Percentiles rank a stretch among this genome's conserved stretches.
Evolutionary conservation across 2,113 vertebrate genomes (phyloP).

Genomic region (Lagopus leucura): DNA sequence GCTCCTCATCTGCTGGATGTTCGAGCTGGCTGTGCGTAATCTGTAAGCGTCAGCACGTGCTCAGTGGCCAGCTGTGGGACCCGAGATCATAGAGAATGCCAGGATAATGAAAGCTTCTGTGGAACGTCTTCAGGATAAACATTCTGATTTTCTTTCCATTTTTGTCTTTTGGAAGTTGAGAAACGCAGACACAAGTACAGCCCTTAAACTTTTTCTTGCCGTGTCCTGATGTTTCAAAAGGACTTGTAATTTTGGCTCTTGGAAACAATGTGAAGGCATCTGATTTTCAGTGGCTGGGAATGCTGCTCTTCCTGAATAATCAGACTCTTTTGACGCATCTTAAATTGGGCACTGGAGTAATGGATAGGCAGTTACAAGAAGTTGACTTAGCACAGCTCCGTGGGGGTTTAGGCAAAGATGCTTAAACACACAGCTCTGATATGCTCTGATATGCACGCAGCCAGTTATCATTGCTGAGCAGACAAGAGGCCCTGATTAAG

Average conservation of each 20-base stretch:
- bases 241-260: conserved; percentile 42
- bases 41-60: neutral
- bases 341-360: conserved; percentile 27
- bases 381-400: neutral
- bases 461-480: neutral
- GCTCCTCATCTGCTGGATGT: neutral
- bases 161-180: conserved; percentile 20
- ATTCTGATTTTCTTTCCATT: conserved; percentile 24
- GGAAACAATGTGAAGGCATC: neutral
- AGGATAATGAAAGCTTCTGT: conserved; percentile 33
- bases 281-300: conserved; percentile 13
- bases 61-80: conserved; percentile 32
- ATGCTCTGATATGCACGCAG: neutral
- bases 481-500: neutral
- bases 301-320: conserved; percentile 36
- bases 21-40: neutral
- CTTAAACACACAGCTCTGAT: neutral
- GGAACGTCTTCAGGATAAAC: conserved; percentile 50
- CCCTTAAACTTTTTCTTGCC: conserved; percentile 30
- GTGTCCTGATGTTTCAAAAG: conserved; percentile 32
- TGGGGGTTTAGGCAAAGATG: neutral
- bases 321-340: conserved; percentile 44
- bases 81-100: neutral
- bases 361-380: neutral
- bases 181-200: conserved; percentile 8